These are phyloP conservation scores for Macrophya alboannulata DNA, from an alignment of 2,888 invertebrate species.

Conservation along the genomic window DNA sequence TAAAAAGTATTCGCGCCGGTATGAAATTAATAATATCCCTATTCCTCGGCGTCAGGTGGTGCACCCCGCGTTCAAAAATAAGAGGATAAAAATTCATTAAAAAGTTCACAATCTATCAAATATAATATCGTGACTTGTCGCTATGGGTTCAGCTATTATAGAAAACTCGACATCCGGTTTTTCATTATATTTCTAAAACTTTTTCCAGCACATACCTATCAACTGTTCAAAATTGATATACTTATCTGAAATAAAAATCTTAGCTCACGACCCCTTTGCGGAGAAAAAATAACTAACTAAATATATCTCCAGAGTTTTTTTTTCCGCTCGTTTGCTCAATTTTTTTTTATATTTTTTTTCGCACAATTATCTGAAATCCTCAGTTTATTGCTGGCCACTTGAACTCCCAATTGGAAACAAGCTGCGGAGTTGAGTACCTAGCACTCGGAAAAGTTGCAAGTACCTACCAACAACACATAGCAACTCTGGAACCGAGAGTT, in stretches of 20 bases:
- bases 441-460: slow-evolving; percentile 50
- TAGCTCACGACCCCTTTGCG: not conserved
- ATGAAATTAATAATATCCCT: slow-evolving; percentile 22
- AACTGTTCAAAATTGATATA: not conserved
- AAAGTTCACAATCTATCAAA: slow-evolving; percentile 23
- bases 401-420: slow-evolving; percentile 46
- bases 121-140: slow-evolving; percentile 3
- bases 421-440: slow-evolving; percentile 13
- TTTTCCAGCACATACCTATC: not conserved
- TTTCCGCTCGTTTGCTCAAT: not conserved
- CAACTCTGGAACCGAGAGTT: slow-evolving; percentile 61
- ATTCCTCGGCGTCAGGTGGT: slow-evolving; percentile 16
- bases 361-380: slow-evolving; percentile 18
- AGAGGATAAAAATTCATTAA: not conserved
- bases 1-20: slow-evolving; percentile 30
- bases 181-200: not conserved
- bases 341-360: not conserved
- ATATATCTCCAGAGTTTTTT: not conserved
- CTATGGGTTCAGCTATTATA: not conserved
- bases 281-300: not conserved
- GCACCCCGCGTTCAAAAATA: not conserved
- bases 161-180: not conserved
- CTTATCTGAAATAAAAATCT: not conserved
- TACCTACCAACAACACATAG: slow-evolving; percentile 47
- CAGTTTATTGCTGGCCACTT: slow-evolving; percentile 33